Evolutionary conservation across 2,797 vertebrate genomes (phyloP).

Genomic region (Falco biarmicus): DNA sequence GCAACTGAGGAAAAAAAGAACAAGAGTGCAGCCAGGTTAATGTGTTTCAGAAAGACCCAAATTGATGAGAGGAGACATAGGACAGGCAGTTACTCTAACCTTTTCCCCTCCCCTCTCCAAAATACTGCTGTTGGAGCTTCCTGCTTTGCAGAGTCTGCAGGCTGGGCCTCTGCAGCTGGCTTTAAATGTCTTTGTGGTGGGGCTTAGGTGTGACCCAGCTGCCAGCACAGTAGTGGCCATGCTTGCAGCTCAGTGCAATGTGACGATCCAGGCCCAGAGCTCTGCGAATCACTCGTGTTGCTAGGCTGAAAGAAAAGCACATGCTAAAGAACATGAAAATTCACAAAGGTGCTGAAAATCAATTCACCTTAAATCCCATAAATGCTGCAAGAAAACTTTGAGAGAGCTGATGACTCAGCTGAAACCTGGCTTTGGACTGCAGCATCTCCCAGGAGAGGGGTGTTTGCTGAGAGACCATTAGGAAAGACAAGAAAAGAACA

Average conservation of each 20-base stretch:
- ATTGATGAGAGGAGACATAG: fast-evolving
- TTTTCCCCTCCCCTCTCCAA: not conserved
- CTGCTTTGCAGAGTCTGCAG: not conserved
- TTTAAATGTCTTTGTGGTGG: fast-evolving
- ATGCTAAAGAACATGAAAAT: fast-evolving
- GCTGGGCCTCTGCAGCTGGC: not conserved
- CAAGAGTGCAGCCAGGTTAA: not conserved
- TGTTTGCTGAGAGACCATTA: not conserved
- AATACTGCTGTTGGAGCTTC: not conserved
- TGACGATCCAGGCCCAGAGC: not conserved
- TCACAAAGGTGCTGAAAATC: not conserved
- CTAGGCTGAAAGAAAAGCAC: not conserved
- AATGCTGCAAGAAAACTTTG: not conserved
- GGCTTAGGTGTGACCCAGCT: not conserved
- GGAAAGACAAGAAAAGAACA: not conserved
- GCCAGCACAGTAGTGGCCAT: not conserved
- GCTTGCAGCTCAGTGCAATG: not conserved
- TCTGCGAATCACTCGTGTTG: fast-evolving
- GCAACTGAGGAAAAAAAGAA: not conserved
- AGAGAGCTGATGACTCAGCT: not conserved
- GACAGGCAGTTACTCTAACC: too few relatives aligned
- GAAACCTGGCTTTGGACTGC: not conserved
- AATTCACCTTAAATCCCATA: not conserved
- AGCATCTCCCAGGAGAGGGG: not conserved
- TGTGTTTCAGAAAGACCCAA: not conserved